These are phyloP conservation scores for Pristis pectinata DNA, from an alignment of 2,797 vertebrate genomes.

Conservation along the genomic window DNA sequence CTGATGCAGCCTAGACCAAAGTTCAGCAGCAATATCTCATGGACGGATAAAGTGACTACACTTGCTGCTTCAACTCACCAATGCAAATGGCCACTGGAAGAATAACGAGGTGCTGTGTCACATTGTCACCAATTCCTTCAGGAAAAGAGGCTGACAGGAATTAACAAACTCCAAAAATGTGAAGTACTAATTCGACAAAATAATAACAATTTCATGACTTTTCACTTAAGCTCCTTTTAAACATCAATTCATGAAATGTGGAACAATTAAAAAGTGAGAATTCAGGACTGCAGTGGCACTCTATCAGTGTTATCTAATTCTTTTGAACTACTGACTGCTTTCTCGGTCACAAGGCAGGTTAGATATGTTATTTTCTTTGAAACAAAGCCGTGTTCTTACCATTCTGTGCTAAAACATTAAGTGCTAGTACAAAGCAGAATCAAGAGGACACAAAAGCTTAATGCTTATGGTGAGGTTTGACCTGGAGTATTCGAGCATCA, in stretches of 20 bases:
- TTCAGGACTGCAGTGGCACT: not conserved
- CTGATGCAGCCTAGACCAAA: not conserved
- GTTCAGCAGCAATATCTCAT: not conserved
- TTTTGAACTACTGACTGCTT: not conserved
- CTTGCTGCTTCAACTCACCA: no score
- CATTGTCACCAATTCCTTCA: not conserved
- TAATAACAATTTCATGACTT: not conserved
- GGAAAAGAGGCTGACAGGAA: not conserved
- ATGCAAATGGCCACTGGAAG: not conserved
- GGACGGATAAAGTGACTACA: not conserved
- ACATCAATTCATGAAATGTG: not conserved
- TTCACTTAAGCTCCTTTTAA: not conserved
- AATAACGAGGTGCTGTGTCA: not conserved
- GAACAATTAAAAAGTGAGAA: not conserved
- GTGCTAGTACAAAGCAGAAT: not conserved
- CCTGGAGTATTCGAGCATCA: not conserved
- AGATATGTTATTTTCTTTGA: not conserved
- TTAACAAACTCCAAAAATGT: not conserved
- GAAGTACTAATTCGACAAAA: not conserved
- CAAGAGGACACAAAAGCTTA: not conserved
- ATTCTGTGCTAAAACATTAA: not conserved
- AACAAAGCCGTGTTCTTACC: not conserved
- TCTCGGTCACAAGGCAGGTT: not conserved
- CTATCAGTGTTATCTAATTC: not conserved
- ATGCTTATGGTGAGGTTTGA: not conserved